Conservation (phyloP, 2,113 vertebrate species). For the Lampris megalopsis region DNA sequence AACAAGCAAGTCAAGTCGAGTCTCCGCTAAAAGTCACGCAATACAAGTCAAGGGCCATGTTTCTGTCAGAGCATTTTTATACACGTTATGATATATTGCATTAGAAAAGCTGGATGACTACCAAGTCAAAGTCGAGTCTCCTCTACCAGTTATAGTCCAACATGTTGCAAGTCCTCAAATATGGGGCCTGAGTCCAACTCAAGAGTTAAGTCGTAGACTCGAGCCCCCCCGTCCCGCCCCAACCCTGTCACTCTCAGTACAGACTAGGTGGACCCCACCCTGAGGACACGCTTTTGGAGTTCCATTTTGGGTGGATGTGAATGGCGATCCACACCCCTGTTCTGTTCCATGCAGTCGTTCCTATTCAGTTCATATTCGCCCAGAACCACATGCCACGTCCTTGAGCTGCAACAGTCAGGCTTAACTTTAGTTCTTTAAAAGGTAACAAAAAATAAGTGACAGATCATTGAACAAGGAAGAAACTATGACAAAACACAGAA, state of each 20-base stretch:
- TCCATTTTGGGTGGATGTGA: slow-evolving; percentile 72
- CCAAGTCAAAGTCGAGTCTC: no score
- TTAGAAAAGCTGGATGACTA: no score
- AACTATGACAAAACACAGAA: neutral
- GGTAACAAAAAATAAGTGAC: neutral
- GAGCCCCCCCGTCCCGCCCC: no score
- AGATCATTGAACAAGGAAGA: neutral
- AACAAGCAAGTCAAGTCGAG: no score
- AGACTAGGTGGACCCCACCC: slow-evolving; percentile 63
- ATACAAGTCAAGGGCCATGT: no score
- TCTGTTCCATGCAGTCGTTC: slow-evolving; percentile 74
- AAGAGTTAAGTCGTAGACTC: no score
- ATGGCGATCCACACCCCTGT: slow-evolving; percentile 58
- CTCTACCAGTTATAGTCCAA: no score
- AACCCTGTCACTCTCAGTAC: neutral
- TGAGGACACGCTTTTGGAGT: slow-evolving; percentile 60
- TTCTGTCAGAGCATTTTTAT: no score
- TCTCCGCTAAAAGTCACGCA: no score
- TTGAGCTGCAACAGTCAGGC: slow-evolving; percentile 18
- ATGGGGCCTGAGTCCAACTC: no score
- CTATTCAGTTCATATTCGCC: slow-evolving; percentile 79
- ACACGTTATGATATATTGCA: no score
- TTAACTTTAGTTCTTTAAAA: slow-evolving; percentile 2
- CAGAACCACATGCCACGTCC: slow-evolving; percentile 72
- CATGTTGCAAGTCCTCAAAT: no score